These are phyloP conservation scores for Drosophila insularis DNA, from an alignment of 1,140 invertebrate species.

Conservation along the genomic window DNA sequence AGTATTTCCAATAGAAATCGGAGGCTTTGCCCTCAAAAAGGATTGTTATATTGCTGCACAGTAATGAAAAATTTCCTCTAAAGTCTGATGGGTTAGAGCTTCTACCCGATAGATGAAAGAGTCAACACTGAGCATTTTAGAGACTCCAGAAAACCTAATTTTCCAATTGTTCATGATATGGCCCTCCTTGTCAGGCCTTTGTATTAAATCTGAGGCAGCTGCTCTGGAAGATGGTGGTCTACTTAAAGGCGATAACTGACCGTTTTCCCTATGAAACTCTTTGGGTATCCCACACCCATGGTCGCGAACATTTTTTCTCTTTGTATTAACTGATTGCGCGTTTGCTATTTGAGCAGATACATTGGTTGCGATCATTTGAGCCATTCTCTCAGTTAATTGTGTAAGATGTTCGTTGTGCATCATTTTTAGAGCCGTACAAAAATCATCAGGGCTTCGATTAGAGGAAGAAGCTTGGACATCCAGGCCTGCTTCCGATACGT, in stretches of 20 bases:
- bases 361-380: not conserved
- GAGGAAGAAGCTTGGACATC: too few species aligned
- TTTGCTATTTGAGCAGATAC: not conserved
- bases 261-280: not conserved
- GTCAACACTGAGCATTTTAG: not conserved
- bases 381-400: conserved; percentile 2
- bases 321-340: not conserved
- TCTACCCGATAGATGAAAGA: not conserved
- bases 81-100: not conserved
- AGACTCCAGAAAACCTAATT: not conserved
- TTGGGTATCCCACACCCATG: not conserved
- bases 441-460: too few species aligned
- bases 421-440: too few species aligned
- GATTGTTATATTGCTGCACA: not conserved
- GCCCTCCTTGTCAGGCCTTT: not conserved
- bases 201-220: not conserved
- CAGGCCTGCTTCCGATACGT: too few species aligned
- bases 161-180: conserved; percentile 4
- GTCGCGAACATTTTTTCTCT: not conserved
- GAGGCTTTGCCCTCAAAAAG: too few species aligned
- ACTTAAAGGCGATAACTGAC: not conserved
- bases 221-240: not conserved
- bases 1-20: too few species aligned
- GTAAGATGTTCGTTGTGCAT: not conserved
- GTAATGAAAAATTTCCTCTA: not conserved